Evolutionary conservation across 2,888 invertebrate genomes (phyloP).

Genomic region (Lepeophtheirus nordmannii): DNA sequence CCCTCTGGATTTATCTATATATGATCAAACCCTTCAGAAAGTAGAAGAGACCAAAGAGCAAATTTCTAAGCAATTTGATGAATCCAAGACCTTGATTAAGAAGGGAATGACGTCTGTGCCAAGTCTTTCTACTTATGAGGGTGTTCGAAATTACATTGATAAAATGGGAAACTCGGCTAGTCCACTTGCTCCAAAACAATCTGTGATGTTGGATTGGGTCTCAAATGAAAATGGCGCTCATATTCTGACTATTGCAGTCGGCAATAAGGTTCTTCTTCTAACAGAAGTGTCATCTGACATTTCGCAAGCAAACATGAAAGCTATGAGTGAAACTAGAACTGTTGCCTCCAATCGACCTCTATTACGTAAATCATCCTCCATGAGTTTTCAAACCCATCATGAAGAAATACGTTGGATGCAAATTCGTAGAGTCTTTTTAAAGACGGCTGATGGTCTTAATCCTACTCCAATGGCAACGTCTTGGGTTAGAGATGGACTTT

Average conservation of each 20-base stretch:
- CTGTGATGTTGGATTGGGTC: conserved; percentile 95
- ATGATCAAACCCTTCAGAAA: neutral
- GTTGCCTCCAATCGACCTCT: conserved; percentile 60
- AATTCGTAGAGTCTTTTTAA: conserved; percentile 68
- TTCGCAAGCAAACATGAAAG: conserved; percentile 81
- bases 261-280: conserved; percentile 50
- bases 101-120: conserved; percentile 18
- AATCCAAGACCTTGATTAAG: neutral
- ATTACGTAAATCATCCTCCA: conserved; percentile 71
- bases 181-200: conserved; percentile 52
- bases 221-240: conserved; percentile 98
- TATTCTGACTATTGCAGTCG: conserved; percentile 87
- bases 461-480: conserved; percentile 96
- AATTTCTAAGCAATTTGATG: conserved; percentile 7
- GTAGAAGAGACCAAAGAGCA: conserved; percentile 4
- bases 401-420: conserved; percentile 94
- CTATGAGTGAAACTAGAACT: conserved; percentile 63
- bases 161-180: conserved; percentile 9
- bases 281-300: conserved; percentile 86
- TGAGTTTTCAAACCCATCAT: conserved; percentile 71
- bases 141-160: conserved; percentile 7
- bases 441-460: conserved; percentile 85
- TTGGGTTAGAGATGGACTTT: conserved; percentile 93
- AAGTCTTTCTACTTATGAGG: conserved; percentile 21
- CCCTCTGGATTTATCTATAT: conserved; percentile 10